phyloP scores from a whole-genome alignment of 1,140 invertebrate species.

The honey bee (Apis mellifera) region Amel_HAv3.1 CM009935.2:8330001-8330500 shows the following conservation, averaged over 20 bases:
- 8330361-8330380: neutral
- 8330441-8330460: no score
- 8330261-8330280: constrained; percentile 29
- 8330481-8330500: no score
- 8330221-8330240: neutral
- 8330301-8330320: constrained; percentile 28
- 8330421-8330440: no score
- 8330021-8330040: no score
- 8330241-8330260: neutral
- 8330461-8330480: no score
- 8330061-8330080: no score
- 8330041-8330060: no score
- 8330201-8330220: neutral
- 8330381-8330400: constrained; percentile 9
- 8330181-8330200: neutral
- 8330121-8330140: no score
- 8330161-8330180: neutral
- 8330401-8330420: neutral
- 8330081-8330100: no score
- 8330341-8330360: constrained; percentile 29
- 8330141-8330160: no score
- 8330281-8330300: constrained; percentile 7
- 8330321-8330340: constrained; percentile 6
- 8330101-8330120: no score
- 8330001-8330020: no score